Evolutionary conservation across 2,113 vertebrate species (phyloP).

Genomic region (Balaeniceps rex): DNA sequence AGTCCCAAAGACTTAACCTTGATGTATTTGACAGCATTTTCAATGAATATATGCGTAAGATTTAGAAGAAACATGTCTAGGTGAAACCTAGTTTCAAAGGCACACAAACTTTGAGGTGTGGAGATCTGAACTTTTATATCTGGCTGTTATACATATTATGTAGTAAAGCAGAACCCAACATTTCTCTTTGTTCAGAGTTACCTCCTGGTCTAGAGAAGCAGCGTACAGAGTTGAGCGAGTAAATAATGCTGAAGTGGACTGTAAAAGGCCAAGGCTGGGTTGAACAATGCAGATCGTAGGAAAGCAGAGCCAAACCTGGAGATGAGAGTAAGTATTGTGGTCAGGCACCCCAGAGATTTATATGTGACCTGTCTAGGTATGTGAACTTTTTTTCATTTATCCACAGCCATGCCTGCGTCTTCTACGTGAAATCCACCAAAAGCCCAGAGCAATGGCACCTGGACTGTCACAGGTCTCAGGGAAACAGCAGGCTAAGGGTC

Average conservation of each 20-base stretch:
- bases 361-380: background rate
- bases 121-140: background rate
- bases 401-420: background rate
- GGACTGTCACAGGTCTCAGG: background rate
- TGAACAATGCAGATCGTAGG: background rate
- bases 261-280: background rate
- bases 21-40: background rate
- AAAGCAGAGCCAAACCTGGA: background rate
- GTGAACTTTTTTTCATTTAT: background rate
- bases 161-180: background rate
- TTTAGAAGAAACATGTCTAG: background rate
- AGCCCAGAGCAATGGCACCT: background rate
- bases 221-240: background rate
- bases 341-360: background rate
- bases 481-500: background rate
- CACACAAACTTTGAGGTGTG: background rate
- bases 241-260: background rate
- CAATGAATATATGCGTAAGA: background rate
- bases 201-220: accelerated
- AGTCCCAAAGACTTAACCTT: background rate
- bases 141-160: background rate
- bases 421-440: background rate
- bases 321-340: background rate
- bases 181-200: background rate
- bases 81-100: background rate